These are phyloP conservation scores for Scylla paramamosain DNA, from an alignment of 1,140 invertebrate species.

Conservation along the genomic window DNA sequence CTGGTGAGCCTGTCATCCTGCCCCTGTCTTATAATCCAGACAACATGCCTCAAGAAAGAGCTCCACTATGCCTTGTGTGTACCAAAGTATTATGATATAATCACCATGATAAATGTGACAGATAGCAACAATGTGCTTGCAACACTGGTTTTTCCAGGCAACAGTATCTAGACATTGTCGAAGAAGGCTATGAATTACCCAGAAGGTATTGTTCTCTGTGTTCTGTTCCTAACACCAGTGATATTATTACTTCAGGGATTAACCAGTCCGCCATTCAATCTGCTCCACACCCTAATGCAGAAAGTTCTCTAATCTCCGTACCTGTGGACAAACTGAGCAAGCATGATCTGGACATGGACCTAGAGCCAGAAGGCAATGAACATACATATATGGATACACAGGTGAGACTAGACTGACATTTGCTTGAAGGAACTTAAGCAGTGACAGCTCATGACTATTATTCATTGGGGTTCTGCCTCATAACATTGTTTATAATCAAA, in stretches of 20 bases:
- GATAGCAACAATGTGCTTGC: conserved; percentile 50
- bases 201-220: conserved; percentile 39
- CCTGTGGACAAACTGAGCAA: too few species aligned
- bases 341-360: conserved; percentile 41
- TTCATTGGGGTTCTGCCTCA: too few species aligned
- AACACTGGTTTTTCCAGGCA: conserved; percentile 43
- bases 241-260: not conserved
- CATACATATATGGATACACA: not conserved
- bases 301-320: too few species aligned
- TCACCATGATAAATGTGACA: conserved; percentile 46
- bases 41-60: conserved; percentile 38
- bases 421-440: too few species aligned
- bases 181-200: not conserved
- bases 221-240: conserved; percentile 34
- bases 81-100: conserved; percentile 44
- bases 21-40: not conserved
- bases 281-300: conserved; percentile 43
- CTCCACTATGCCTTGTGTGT: conserved; percentile 36
- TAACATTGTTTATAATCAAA: too few species aligned
- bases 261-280: not conserved
- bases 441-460: too few species aligned
- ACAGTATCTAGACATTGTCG: conserved; percentile 42
- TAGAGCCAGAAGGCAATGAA: not conserved
- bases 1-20: not conserved
- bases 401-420: too few species aligned